These are phyloP conservation scores for Melanchra persicariae DNA, from an alignment of 2,888 invertebrate genomes.

Conservation along the genomic window DNA sequence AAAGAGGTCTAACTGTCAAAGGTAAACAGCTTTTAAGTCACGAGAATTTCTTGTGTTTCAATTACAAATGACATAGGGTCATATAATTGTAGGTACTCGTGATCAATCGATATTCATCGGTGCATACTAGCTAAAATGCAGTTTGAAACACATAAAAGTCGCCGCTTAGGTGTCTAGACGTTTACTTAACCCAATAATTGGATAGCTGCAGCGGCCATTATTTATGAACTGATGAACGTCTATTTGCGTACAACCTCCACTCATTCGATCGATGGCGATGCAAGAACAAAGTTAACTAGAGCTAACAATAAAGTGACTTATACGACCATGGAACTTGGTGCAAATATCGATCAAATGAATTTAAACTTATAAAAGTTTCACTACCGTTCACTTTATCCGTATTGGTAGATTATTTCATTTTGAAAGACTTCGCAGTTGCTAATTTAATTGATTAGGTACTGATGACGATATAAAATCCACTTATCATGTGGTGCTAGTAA, in stretches of 20 bases:
- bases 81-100: not conserved
- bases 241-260: conserved; percentile 19
- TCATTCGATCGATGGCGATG: conserved; percentile 30
- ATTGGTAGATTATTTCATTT: not conserved
- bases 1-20: conserved; percentile 1
- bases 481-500: not conserved
- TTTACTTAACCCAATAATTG: conserved; percentile 30
- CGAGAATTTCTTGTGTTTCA: not conserved
- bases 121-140: not conserved
- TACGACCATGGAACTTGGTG: not conserved
- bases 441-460: not conserved
- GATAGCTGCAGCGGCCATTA: conserved; percentile 21
- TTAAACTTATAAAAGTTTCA: not conserved
- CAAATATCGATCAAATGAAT: not conserved
- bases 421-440: not conserved
- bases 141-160: conserved; percentile 4
- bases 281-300: not conserved
- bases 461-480: not conserved
- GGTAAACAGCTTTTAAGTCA: not conserved
- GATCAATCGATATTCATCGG: conserved; percentile 18
- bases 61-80: not conserved
- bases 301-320: not conserved
- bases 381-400: not conserved
- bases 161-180: not conserved
- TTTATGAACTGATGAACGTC: conserved; percentile 1